Conservation (phyloP, 2,888 invertebrate species). For the Stramonita haemastoma region DNA sequence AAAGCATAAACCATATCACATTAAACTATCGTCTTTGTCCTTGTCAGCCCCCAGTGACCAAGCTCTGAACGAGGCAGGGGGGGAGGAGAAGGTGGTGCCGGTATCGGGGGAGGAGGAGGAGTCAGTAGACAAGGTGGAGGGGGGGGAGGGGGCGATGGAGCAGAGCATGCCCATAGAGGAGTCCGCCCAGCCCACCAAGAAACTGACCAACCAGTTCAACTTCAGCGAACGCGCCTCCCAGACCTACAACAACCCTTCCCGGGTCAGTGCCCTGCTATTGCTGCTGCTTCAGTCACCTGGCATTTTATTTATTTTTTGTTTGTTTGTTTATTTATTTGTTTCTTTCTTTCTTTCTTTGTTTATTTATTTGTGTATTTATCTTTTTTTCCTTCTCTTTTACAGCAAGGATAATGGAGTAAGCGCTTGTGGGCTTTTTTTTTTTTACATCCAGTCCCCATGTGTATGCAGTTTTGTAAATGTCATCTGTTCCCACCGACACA, state of each 20-base stretch:
- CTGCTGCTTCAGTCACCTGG: neutral
- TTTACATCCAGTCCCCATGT: no score
- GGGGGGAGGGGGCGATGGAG: constrained; percentile 59
- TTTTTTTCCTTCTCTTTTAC: no score
- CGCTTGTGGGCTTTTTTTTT: no score
- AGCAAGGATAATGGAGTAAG: no score
- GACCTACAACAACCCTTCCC: constrained; percentile 81
- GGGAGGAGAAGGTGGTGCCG: constrained; percentile 55
- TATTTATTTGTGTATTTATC: neutral
- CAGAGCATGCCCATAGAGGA: constrained; percentile 62
- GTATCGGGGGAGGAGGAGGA: constrained; percentile 62
- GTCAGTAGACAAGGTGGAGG: constrained; percentile 38
- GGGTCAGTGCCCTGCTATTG: constrained; percentile 61
- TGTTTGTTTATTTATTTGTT: no score
- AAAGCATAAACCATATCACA: no score
- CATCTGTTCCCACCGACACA: no score
- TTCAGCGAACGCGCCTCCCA: constrained; percentile 94
- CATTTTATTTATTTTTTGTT: neutral
- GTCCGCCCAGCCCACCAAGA: constrained; percentile 80
- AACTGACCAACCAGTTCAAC: constrained; percentile 95
- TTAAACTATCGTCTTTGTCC: no score
- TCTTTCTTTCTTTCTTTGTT: no score
- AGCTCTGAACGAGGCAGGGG: constrained; percentile 61
- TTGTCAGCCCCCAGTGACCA: neutral
- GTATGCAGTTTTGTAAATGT: no score